phyloP scores from a whole-genome alignment of 2,113 vertebrate genomes.

The Pelecanoides urinatrix region DNA sequence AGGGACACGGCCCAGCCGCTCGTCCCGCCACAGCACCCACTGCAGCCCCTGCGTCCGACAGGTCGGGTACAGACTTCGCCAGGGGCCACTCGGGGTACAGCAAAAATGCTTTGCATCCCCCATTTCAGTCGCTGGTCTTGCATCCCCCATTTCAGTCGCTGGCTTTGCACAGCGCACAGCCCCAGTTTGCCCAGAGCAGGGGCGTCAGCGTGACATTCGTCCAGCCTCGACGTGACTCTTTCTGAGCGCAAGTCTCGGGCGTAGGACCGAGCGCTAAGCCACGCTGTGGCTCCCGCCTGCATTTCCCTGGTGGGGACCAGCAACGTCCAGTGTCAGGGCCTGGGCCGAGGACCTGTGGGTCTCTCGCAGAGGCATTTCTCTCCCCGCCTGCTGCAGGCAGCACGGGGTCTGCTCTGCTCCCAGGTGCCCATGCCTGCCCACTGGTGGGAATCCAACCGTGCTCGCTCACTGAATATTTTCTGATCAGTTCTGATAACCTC shows the following conservation, averaged over 20 bases:
- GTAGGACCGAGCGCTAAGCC: rapidly evolving
- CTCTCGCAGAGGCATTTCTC: background rate
- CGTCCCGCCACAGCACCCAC: rapidly evolving
- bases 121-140: rapidly evolving
- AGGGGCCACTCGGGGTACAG: rapidly evolving
- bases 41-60: rapidly evolving
- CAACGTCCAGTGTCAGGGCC: rapidly evolving
- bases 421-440: background rate
- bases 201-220: rapidly evolving
- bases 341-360: rapidly evolving
- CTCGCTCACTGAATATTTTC: background rate
- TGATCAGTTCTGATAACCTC: background rate
- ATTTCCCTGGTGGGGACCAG: rapidly evolving
- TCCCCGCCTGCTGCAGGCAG: rapidly evolving
- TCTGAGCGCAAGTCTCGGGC: rapidly evolving
- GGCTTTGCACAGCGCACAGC: rapidly evolving
- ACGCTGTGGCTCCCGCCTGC: rapidly evolving
- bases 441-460: rapidly evolving
- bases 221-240: rapidly evolving
- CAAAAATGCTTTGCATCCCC: rapidly evolving
- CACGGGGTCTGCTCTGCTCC: background rate
- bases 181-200: rapidly evolving
- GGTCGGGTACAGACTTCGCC: background rate
- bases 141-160: rapidly evolving
- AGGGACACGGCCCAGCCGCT: background rate